These are phyloP conservation scores for Acanthococcus lagerstroemiae DNA, from an alignment of 2,888 invertebrate species.

Conservation along the genomic window DNA sequence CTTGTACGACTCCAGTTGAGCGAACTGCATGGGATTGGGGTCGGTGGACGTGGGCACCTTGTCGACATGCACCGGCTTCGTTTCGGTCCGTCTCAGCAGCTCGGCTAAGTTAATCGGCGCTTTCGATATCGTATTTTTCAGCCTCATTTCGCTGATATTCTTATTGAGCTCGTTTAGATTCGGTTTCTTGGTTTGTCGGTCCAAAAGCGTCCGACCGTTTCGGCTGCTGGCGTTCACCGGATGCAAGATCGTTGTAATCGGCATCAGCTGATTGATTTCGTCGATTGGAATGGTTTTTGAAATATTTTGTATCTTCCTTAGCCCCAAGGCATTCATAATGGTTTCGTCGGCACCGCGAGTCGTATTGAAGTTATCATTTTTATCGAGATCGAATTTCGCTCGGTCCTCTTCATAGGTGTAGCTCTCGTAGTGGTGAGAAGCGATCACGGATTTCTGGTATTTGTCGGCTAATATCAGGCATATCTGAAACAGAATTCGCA, in stretches of 20 bases:
- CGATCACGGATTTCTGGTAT: constrained; percentile 9
- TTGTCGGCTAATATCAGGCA: constrained; percentile 18
- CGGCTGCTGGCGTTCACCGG: neutral
- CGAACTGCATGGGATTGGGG: constrained; percentile 1
- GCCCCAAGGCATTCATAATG: neutral
- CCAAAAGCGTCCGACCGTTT: neutral
- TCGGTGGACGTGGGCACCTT: neutral
- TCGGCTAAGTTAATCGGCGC: constrained; percentile 6
- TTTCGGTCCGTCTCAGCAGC: constrained; percentile 2
- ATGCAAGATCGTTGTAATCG: neutral
- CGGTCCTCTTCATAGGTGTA: constrained; percentile 3
- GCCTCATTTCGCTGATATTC: neutral
- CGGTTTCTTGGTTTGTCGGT: neutral
- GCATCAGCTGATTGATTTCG: constrained; percentile 6
- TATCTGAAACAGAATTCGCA: constrained; percentile 14
- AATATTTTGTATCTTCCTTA: constrained; percentile 1
- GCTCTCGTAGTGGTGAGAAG: constrained; percentile 16
- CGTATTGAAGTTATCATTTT: neutral
- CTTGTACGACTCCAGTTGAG: constrained; percentile 12
- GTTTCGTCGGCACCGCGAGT: neutral
- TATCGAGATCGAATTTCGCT: neutral
- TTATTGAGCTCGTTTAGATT: neutral
- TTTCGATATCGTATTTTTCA: neutral
- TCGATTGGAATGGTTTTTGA: constrained; percentile 17
- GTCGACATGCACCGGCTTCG: neutral